These are phyloP conservation scores for Drosophila ananassae DNA, from an alignment of 1,140 invertebrate species.

Conservation along the genomic window DNA sequence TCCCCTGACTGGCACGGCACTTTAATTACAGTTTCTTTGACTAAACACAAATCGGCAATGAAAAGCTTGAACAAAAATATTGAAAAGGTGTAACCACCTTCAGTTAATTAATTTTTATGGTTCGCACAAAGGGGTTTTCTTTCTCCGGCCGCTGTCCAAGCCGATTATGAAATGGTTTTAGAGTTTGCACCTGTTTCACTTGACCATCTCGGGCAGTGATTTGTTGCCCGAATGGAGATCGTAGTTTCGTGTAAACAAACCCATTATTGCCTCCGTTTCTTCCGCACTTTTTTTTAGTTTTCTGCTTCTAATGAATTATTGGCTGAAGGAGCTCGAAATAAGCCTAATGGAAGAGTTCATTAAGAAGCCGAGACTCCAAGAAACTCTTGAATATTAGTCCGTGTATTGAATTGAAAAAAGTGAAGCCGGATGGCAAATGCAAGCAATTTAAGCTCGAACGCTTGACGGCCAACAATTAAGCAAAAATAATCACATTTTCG, in stretches of 20 bases:
- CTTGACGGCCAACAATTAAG: slow-evolving; percentile 48
- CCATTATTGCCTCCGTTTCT: slow-evolving; percentile 64
- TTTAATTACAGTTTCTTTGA: slow-evolving; percentile 64
- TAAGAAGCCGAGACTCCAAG: slow-evolving; percentile 9
- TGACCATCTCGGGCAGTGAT: slow-evolving; percentile 17
- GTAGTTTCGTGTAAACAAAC: slow-evolving; percentile 58
- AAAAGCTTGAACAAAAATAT: slow-evolving; percentile 29
- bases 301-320: slow-evolving; percentile 63
- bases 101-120: slow-evolving; percentile 67
- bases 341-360: slow-evolving; percentile 63
- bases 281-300: slow-evolving; percentile 18
- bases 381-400: too few species aligned
- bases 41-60: slow-evolving; percentile 41
- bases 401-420: not conserved
- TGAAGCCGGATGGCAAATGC: not conserved
- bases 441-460: slow-evolving; percentile 25
- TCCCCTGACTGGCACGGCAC: slow-evolving; percentile 29
- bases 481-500: slow-evolving; percentile 60
- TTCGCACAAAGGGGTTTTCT: slow-evolving; percentile 16
- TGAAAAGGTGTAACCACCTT: slow-evolving; percentile 56
- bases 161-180: slow-evolving; percentile 51
- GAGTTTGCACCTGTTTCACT: slow-evolving; percentile 30
- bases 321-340: slow-evolving; percentile 35
- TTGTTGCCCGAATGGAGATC: slow-evolving; percentile 39
- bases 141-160: not conserved